Conservation (phyloP, 2,113 vertebrate species). For the Channa argus region DNA sequence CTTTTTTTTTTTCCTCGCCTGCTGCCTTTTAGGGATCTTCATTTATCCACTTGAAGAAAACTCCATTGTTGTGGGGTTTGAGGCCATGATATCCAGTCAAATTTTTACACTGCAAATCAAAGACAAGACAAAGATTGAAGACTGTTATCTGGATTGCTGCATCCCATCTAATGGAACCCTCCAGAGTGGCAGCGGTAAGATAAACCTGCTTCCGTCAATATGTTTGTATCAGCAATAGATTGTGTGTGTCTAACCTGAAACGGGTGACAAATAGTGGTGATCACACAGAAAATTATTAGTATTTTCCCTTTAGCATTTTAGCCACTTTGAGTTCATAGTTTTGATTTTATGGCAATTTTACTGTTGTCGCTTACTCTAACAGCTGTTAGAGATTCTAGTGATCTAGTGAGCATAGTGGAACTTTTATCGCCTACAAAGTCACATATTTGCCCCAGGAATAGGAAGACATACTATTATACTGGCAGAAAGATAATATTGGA, state of each 20-base stretch:
- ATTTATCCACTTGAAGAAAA: conserved; percentile 93
- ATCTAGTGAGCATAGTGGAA: not conserved
- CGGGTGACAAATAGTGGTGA: not conserved
- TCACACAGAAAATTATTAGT: not conserved
- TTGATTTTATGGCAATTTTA: not conserved
- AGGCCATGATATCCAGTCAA: conserved; percentile 87
- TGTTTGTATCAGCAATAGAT: not conserved
- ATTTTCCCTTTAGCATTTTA: not conserved
- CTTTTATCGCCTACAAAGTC: not conserved
- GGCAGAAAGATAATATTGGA: too few species aligned
- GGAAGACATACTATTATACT: not conserved
- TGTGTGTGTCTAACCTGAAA: conserved; percentile 6
- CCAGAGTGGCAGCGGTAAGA: conserved; percentile 83
- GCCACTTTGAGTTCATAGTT: not conserved
- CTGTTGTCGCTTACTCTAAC: not conserved
- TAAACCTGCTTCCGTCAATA: conserved; percentile 16
- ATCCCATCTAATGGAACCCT: conserved; percentile 68
- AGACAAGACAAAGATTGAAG: conserved; percentile 92
- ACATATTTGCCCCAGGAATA: not conserved
- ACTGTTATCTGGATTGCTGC: conserved; percentile 79
- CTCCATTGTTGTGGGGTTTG: conserved; percentile 91
- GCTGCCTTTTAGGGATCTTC: conserved; percentile 87
- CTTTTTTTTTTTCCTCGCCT: not conserved
- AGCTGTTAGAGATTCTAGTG: not conserved
- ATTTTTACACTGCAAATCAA: conserved; percentile 92